A percentile compares a stretch with the other conserved stretches of the same genome.
phyloP scores from a whole-genome alignment of 2,113 vertebrate genomes.

The Tringa solitaria region DNA sequence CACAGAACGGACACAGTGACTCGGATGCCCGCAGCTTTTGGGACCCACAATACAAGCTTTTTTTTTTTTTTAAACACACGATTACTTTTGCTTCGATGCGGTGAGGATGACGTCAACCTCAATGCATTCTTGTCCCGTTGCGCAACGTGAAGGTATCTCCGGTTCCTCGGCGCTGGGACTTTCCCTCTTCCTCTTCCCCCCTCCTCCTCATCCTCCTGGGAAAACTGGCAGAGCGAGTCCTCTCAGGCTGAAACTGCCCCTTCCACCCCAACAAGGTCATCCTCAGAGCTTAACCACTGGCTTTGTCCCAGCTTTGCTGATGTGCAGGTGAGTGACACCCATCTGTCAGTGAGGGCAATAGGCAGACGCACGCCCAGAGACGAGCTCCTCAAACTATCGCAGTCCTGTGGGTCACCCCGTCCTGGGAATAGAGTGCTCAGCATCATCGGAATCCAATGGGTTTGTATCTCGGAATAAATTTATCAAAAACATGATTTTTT shows the following conservation, averaged over 20 bases:
- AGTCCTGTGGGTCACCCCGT: accelerated
- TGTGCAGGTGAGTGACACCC: background rate
- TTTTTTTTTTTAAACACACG: background rate
- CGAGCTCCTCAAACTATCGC: background rate
- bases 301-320: background rate
- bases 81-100: accelerated
- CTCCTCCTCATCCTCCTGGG: background rate
- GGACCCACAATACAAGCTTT: background rate
- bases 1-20: accelerated
- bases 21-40: background rate
- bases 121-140: background rate
- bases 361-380: background rate
- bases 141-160: background rate
- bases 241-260: background rate
- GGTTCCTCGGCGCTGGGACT: accelerated
- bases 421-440: background rate
- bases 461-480: background rate
- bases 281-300: background rate
- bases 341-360: background rate
- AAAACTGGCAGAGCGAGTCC: background rate
- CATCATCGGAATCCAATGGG: background rate
- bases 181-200: background rate
- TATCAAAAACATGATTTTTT: background rate
- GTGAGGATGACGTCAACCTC: background rate
- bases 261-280: background rate